phyloP scores from a whole-genome alignment of 2,888 invertebrate genomes.

The Chymomyza procnemis region DNA sequence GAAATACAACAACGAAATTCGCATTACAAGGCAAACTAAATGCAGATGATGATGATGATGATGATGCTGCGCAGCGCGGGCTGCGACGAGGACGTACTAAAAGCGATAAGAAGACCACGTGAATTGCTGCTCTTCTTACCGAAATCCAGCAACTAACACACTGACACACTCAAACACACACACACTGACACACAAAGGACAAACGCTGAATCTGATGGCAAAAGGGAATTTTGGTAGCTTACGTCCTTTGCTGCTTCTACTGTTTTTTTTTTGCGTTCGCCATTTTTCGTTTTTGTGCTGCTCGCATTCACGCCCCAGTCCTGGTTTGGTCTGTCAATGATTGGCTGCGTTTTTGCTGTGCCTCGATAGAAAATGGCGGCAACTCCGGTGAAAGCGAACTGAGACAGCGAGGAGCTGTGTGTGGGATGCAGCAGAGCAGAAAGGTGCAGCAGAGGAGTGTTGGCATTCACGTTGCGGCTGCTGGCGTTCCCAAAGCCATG shows the following conservation, averaged over 20 bases:
- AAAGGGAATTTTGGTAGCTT: constrained; percentile 19
- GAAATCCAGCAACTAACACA: not conserved
- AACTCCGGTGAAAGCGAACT: not conserved
- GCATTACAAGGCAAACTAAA: constrained; percentile 35
- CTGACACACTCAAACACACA: too few species aligned
- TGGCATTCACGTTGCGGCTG: constrained; percentile 29
- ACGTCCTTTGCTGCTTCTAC: not conserved
- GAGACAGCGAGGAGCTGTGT: not conserved
- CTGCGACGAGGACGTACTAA: not conserved
- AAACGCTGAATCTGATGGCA: constrained; percentile 25
- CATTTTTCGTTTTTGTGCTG: not conserved
- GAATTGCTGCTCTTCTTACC: not conserved
- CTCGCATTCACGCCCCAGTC: not conserved
- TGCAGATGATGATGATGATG: not conserved
- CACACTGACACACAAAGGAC: constrained; percentile 10
- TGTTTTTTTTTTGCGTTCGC: not conserved
- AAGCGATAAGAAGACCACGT: not conserved
- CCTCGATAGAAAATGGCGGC: not conserved
- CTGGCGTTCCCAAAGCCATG: constrained; percentile 36
- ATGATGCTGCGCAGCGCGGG: not conserved
- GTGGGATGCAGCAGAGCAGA: not conserved
- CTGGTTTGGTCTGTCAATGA: constrained; percentile 21
- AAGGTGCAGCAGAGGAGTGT: constrained; percentile 9
- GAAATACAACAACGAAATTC: constrained; percentile 23
- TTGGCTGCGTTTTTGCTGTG: constrained; percentile 26